Percentiles rank a stretch among this genome's conserved stretches.
Conservation (phyloP, 1,140 invertebrate species). For the Drosophila nannoptera region DNA sequence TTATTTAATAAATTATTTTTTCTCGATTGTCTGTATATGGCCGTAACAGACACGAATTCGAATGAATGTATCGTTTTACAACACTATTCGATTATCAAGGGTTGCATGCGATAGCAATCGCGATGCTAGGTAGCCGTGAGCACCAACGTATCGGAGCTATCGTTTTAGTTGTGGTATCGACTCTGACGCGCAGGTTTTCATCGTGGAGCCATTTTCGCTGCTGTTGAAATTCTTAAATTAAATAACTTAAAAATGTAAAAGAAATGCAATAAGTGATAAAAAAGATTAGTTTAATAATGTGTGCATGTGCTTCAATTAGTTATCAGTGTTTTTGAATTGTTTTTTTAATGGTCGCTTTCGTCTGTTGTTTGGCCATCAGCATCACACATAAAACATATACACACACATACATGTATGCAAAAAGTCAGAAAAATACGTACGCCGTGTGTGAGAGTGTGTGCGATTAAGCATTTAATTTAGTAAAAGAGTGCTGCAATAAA, state of each 20-base stretch:
- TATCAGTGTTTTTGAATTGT: constrained; percentile 46
- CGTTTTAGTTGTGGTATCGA: constrained; percentile 36
- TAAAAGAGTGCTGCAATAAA: constrained; percentile 49
- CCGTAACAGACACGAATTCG: background rate
- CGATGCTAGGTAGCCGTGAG: background rate
- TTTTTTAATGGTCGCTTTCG: constrained; percentile 34
- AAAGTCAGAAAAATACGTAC: constrained; percentile 57
- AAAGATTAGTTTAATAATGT: constrained; percentile 48
- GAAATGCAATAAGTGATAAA: constrained; percentile 35
- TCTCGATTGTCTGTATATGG: background rate
- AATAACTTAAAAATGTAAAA: constrained; percentile 69
- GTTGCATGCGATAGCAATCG: constrained; percentile 6
- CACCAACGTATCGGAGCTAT: constrained; percentile 17
- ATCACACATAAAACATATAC: constrained; percentile 56
- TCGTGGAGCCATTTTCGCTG: constrained; percentile 56
- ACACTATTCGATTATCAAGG: constrained; percentile 14
- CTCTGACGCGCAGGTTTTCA: constrained; percentile 47
- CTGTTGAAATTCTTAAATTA: constrained; percentile 56
- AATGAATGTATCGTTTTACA: background rate
- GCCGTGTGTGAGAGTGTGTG: constrained; percentile 38
- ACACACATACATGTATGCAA: constrained; percentile 34
- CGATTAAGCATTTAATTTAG: constrained; percentile 64
- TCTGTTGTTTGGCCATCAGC: constrained; percentile 62
- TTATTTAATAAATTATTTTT: background rate
- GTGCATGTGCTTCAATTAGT: constrained; percentile 40